Evolutionary conservation across 2,797 vertebrate genomes (phyloP).

Genomic region (Chrysolophus pictus): DNA sequence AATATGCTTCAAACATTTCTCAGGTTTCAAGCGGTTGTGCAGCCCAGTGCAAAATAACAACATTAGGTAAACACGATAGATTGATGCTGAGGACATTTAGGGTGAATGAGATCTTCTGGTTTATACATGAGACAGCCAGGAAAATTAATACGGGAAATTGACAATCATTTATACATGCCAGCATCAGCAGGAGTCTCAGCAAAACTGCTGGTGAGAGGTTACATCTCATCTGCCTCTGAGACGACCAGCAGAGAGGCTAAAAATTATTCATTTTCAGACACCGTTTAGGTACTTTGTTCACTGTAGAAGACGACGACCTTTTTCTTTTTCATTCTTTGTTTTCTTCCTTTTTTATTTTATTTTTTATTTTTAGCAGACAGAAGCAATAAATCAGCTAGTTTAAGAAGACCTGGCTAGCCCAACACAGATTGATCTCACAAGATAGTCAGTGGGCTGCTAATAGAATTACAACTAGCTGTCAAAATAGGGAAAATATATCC

Average conservation of each 20-base stretch:
- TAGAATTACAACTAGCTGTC: constrained; percentile 88
- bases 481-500: constrained; percentile 84
- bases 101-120: constrained; percentile 69
- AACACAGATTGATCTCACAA: constrained; percentile 80
- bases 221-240: constrained; percentile 68
- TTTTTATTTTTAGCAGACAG: constrained; percentile 68
- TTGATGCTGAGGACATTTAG: constrained; percentile 67
- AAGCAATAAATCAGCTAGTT: constrained; percentile 87
- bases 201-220: constrained; percentile 84
- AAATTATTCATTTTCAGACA: constrained; percentile 81
- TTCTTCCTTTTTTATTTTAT: neutral
- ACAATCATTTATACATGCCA: constrained; percentile 84
- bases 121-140: constrained; percentile 68
- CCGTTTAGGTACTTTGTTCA: constrained; percentile 73
- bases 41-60: constrained; percentile 55
- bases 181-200: constrained; percentile 81
- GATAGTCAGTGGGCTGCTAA: constrained; percentile 83
- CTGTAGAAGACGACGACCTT: constrained; percentile 46
- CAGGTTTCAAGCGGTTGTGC: constrained; percentile 39
- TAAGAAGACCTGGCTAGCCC: constrained; percentile 80
- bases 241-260: constrained; percentile 70
- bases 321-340: neutral
- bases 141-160: constrained; percentile 91
- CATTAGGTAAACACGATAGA: constrained; percentile 70
- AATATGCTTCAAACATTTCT: constrained; percentile 25